phyloP scores from a whole-genome alignment of 2,113 vertebrate genomes.

The Lycaon pictus region DNA sequence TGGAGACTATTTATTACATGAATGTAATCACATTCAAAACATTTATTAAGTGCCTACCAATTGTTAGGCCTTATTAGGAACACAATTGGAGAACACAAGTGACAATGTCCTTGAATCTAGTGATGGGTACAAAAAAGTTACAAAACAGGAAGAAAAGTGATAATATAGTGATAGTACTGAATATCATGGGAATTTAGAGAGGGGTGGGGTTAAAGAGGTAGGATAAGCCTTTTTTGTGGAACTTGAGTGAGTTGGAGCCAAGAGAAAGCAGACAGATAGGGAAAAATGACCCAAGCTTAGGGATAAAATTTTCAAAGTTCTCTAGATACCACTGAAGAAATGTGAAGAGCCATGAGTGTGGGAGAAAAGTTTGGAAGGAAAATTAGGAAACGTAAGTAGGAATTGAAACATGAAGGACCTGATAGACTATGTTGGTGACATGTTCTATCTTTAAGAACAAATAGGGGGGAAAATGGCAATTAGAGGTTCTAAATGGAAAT shows the following conservation, averaged over 20 bases:
- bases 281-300: background rate
- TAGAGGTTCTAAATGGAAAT: background rate
- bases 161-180: background rate
- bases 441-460: background rate
- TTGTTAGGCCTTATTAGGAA: background rate
- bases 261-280: background rate
- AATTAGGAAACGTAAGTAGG: background rate
- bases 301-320: background rate
- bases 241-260: background rate
- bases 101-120: background rate
- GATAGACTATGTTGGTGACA: background rate
- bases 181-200: background rate
- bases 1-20: background rate
- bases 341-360: background rate
- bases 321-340: background rate
- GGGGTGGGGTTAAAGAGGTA: no score
- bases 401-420: background rate
- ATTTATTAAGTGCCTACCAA: background rate
- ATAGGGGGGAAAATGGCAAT: background rate
- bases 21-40: background rate
- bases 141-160: background rate
- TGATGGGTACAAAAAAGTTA: background rate
- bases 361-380: background rate
- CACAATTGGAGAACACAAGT: background rate
- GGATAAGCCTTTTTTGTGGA: background rate